Conservation (phyloP, 2,113 vertebrate species). For the Nerophis ophidion region DNA sequence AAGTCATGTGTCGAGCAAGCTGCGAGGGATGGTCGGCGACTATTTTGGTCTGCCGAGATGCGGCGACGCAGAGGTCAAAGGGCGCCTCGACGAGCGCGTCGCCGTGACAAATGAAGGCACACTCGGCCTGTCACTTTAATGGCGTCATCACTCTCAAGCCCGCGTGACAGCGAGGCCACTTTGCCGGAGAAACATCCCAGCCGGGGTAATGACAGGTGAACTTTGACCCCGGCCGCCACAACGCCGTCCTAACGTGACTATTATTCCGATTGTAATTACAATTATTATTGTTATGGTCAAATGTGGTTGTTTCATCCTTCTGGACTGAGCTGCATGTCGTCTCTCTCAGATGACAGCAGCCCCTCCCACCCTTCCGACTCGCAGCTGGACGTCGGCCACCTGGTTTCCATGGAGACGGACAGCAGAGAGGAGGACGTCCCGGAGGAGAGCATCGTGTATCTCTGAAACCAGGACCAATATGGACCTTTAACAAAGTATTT, state of each 20-base stretch:
- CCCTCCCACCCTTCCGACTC: constrained; percentile 31
- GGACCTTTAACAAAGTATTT: not conserved
- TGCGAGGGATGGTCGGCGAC: no score
- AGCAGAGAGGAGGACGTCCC: constrained; percentile 58
- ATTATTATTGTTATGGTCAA: not conserved
- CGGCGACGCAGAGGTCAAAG: not conserved
- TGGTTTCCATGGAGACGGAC: constrained; percentile 65
- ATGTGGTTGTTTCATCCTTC: not conserved
- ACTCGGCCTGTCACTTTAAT: not conserved
- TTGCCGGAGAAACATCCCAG: no score
- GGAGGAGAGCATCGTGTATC: constrained; percentile 91
- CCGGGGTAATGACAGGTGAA: no score
- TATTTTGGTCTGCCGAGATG: not conserved
- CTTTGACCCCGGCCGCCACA: no score
- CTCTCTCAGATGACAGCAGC: constrained; percentile 33
- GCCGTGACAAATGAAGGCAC: not conserved
- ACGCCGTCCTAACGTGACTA: no score
- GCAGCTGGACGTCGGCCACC: constrained; percentile 41
- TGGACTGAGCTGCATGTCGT: not conserved
- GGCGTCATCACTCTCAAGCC: not conserved
- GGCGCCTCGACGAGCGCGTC: not conserved
- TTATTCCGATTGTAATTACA: not conserved
- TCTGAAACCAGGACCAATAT: constrained; percentile 63
- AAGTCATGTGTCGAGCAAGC: no score
- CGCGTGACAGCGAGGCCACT: not conserved